Evolutionary conservation across 37 sponge, comb jelly and placozoan species (phyloP).

Genomic region (Bolinopsis microptera): DNA sequence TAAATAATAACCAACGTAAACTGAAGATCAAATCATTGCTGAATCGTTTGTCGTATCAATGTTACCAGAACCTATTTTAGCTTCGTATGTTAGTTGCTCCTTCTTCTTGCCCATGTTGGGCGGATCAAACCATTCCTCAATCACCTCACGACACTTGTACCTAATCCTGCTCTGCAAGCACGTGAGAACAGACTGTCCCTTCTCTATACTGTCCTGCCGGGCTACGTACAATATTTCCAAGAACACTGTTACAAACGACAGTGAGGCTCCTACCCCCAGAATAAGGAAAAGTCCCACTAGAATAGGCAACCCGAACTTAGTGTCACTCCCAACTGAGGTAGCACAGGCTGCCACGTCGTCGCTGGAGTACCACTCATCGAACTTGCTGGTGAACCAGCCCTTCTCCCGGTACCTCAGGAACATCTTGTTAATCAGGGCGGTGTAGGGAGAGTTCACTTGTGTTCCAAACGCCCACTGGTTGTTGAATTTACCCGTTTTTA

Average conservation of each 20-base stretch:
- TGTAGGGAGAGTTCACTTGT: neutral
- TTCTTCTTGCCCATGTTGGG: neutral
- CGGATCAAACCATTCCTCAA: neutral
- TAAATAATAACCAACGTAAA: no score
- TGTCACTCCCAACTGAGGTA: neutral
- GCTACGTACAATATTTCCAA: neutral
- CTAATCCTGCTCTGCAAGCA: neutral
- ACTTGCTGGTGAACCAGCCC: neutral
- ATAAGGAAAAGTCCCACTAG: neutral
- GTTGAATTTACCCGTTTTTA: neutral
- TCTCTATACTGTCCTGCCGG: neutral
- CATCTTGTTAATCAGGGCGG: neutral
- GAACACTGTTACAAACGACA: neutral
- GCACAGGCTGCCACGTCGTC: neutral
- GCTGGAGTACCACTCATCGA: neutral
- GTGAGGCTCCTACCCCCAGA: neutral
- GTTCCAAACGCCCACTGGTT: slow-evolving; percentile 37
- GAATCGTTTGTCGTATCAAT: no score
- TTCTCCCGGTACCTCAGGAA: neutral
- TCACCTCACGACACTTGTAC: neutral
- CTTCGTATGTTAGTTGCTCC: no score
- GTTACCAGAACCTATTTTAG: no score
- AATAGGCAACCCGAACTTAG: neutral
- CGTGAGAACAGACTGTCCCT: neutral
- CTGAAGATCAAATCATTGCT: no score